These are phyloP conservation scores for Semaprochilodus insignis DNA, from an alignment of 2,797 vertebrate genomes.

Conservation along the genomic window DNA sequence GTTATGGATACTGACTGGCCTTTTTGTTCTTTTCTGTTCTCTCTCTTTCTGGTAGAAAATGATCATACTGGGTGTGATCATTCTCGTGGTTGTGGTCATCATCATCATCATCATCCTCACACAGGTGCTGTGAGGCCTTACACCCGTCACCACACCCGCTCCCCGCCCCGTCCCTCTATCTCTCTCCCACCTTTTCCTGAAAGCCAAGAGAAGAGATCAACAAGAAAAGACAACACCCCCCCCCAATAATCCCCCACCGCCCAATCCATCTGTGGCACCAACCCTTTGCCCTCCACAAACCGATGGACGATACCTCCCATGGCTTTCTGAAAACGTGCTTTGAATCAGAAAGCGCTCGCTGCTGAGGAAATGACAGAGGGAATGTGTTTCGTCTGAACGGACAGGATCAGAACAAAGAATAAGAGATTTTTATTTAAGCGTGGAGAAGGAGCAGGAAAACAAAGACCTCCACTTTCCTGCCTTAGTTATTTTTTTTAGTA, in stretches of 20 bases:
- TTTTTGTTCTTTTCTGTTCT: neutral
- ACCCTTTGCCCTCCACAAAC: neutral
- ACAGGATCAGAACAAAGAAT: conserved; percentile 22
- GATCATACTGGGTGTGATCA: conserved; percentile 70
- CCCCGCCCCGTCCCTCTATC: neutral
- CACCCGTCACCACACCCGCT: conserved; percentile 47
- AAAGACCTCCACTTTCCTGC: conserved; percentile 6
- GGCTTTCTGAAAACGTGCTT: conserved; percentile 3
- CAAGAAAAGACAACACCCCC: neutral
- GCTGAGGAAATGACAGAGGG: neutral
- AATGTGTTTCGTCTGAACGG: conserved; percentile 24
- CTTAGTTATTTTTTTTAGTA: conserved; percentile 12
- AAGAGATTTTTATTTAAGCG: conserved; percentile 42
- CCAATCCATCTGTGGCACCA: conserved; percentile 2
- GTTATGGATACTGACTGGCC: conserved; percentile 15
- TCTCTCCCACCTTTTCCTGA: neutral
- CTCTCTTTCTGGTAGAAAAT: conserved; percentile 70
- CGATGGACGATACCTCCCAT: conserved; percentile 8
- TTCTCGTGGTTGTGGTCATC: conserved; percentile 68
- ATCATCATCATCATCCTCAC: conserved; percentile 74
- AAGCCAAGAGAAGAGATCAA: conserved; percentile 1
- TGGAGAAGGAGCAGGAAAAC: conserved; percentile 1
- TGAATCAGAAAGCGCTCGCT: neutral
- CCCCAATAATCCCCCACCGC: too few relatives aligned
- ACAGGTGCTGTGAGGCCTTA: conserved; percentile 63